These are phyloP conservation scores for Dreissena rostriformis DNA, from an alignment of 1,140 invertebrate genomes.

Conservation along the genomic window DNA sequence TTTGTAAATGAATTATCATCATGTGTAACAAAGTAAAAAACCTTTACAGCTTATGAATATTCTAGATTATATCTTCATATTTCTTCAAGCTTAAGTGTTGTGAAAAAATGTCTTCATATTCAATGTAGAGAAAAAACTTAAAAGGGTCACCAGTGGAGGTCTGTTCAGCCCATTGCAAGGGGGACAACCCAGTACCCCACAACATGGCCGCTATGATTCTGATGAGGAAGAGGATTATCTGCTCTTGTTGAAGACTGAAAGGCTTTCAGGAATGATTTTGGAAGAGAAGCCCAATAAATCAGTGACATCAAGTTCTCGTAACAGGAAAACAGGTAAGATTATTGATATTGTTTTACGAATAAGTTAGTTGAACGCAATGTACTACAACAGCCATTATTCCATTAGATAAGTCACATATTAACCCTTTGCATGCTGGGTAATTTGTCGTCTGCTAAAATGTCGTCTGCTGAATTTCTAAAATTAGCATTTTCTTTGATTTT, in stretches of 20 bases:
- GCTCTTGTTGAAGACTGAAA: constrained; percentile 31
- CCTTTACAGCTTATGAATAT: too few species aligned
- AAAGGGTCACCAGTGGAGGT: constrained; percentile 47
- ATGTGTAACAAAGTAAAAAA: constrained; percentile 28
- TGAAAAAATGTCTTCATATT: background rate
- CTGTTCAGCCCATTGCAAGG: constrained; percentile 32
- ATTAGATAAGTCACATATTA: too few species aligned
- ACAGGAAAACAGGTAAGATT: too few species aligned
- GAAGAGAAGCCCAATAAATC: too few species aligned
- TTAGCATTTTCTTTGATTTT: too few species aligned
- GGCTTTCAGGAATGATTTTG: background rate
- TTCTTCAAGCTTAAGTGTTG: background rate
- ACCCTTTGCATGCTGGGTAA: too few species aligned
- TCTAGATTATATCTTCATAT: constrained; percentile 33
- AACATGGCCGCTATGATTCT: constrained; percentile 32
- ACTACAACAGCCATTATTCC: too few species aligned
- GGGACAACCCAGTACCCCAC: background rate
- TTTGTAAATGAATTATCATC: background rate
- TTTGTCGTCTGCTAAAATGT: too few species aligned
- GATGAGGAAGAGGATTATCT: constrained; percentile 32
- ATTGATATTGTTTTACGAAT: too few species aligned
- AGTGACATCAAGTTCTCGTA: too few species aligned
- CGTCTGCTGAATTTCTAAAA: too few species aligned
- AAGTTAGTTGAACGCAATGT: too few species aligned
- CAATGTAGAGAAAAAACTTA: constrained; percentile 8